Conservation (phyloP, 2,113 vertebrate species). For the Trogon melanurus region DNA sequence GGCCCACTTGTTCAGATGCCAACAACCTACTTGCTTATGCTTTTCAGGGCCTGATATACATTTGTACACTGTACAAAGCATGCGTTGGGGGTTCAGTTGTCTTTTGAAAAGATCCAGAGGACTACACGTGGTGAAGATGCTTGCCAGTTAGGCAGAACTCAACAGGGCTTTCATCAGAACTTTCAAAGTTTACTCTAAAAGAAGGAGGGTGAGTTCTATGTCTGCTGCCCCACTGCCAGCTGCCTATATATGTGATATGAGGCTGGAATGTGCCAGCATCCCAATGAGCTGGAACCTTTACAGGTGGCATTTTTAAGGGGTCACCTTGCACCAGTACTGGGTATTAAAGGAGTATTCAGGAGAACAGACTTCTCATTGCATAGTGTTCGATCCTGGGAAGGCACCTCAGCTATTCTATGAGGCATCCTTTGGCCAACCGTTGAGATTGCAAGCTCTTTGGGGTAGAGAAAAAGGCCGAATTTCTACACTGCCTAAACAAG, state of each 20-base stretch:
- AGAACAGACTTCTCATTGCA: neutral
- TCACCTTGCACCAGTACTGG: neutral
- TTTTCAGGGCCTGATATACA: neutral
- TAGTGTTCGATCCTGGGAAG: neutral
- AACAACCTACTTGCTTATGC: neutral
- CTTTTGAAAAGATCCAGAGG: neutral
- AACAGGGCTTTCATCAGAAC: neutral
- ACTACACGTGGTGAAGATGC: neutral
- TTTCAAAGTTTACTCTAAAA: neutral
- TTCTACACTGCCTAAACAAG: neutral
- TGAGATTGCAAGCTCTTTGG: neutral
- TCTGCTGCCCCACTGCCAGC: neutral
- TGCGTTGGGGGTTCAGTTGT: accelerated
- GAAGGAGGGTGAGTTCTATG: accelerated
- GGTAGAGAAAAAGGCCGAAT: neutral
- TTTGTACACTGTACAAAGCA: neutral
- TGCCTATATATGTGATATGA: neutral
- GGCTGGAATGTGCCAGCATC: neutral
- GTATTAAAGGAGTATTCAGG: neutral
- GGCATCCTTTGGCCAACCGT: neutral
- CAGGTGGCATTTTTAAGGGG: neutral
- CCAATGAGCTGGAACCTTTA: neutral
- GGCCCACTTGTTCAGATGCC: neutral
- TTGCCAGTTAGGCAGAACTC: neutral
- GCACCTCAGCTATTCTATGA: neutral